phyloP scores from a whole-genome alignment of 2,888 invertebrate genomes.

The Noctua comes region DNA sequence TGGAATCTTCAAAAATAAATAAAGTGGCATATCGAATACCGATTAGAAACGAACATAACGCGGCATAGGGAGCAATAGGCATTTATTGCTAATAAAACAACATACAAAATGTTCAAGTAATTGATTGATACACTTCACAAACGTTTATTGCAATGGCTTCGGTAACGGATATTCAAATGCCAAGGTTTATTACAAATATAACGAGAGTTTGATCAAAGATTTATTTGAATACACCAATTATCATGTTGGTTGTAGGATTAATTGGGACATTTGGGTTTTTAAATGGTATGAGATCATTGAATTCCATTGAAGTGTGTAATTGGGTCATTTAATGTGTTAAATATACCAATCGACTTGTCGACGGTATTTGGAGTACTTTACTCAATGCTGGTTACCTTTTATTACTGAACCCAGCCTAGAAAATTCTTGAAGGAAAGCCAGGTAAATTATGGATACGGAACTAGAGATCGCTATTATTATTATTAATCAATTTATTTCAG shows the following conservation, averaged over 20 bases:
- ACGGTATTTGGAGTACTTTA: conserved; percentile 9
- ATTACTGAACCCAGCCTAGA: not conserved
- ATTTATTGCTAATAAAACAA: conserved; percentile 48
- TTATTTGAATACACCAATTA: conserved; percentile 54
- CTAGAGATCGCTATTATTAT: no score
- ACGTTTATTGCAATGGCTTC: conserved; percentile 70
- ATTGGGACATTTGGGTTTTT: conserved; percentile 38
- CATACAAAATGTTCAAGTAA: conserved; percentile 53
- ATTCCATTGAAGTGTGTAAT: conserved; percentile 18
- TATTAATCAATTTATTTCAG: no score
- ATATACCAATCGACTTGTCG: conserved; percentile 19
- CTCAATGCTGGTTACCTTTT: not conserved
- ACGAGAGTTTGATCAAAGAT: conserved; percentile 58
- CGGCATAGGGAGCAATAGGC: conserved; percentile 33
- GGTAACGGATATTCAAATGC: conserved; percentile 79
- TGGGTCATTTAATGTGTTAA: conserved; percentile 23
- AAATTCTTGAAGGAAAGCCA: not conserved
- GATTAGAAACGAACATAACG: conserved; percentile 29
- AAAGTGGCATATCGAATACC: conserved; percentile 19
- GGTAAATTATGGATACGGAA: no score
- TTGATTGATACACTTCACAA: conserved; percentile 76
- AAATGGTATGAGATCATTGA: conserved; percentile 40
- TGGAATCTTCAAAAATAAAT: conserved; percentile 1
- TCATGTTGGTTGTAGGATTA: conserved; percentile 35
- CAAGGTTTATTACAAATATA: conserved; percentile 78